A percentile compares a stretch with the other conserved stretches of the same genome.
Evolutionary conservation across 2,888 invertebrate species (phyloP).

Genomic region (Chaetogeoica ovagalla): DNA sequence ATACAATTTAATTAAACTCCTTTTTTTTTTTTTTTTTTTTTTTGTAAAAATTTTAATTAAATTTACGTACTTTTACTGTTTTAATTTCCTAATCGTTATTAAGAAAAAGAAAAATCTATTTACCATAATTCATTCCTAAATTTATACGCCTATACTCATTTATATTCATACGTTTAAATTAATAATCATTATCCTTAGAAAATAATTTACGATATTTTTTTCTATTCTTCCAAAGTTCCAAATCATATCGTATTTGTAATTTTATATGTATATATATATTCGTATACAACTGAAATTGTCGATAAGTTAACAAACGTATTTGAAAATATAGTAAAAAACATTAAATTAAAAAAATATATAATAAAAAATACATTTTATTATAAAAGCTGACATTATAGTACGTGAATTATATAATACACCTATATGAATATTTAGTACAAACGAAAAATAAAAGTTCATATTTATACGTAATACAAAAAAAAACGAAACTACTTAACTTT

Average conservation of each 20-base stretch:
- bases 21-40: too few species aligned
- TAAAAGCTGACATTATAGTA: too few species aligned
- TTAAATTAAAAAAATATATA: too few species aligned
- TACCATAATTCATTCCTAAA: not conserved
- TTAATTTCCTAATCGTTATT: not conserved
- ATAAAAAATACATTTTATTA: too few species aligned
- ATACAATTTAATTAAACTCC: too few species aligned
- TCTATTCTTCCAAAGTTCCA: conserved; percentile 8
- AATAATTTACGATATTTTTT: conserved; percentile 3
- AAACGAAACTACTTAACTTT: too few species aligned
- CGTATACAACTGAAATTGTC: conserved; percentile 1
- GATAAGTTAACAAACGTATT: not conserved
- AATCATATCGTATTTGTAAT: conserved; percentile 41
- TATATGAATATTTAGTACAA: too few species aligned
- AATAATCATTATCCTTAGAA: not conserved
- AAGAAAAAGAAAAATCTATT: not conserved
- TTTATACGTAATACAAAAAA: too few species aligned
- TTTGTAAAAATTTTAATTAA: not conserved
- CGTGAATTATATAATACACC: too few species aligned
- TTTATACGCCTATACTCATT: not conserved
- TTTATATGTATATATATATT: conserved; percentile 12
- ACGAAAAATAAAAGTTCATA: too few species aligned
- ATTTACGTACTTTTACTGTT: not conserved
- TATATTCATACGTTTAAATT: not conserved
- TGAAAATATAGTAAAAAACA: too few species aligned